Percentiles rank a stretch among this genome's conserved stretches.
phyloP scores from a whole-genome alignment of 2,888 invertebrate genomes.

The Bimastos eiseni region DNA sequence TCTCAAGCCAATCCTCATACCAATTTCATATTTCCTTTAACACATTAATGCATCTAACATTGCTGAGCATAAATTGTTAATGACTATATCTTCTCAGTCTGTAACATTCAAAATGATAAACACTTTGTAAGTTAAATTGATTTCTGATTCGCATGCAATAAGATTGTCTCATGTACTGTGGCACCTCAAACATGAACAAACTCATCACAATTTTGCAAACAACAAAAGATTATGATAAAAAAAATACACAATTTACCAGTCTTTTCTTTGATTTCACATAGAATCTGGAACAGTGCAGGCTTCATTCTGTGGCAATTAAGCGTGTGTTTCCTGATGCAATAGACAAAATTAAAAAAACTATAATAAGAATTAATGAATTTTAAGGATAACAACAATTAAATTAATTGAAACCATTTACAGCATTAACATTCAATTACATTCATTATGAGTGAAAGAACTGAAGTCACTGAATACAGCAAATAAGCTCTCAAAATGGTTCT shows the following conservation, averaged over 20 bases:
- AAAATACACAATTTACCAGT: conserved; percentile 72
- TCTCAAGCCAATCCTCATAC: too few relatives aligned
- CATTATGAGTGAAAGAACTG: too few relatives aligned
- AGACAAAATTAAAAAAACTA: not conserved
- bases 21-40: not conserved
- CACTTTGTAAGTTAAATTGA: not conserved
- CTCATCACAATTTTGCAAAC: not conserved
- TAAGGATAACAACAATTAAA: not conserved
- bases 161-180: not conserved
- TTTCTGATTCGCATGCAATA: not conserved
- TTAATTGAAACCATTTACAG: not conserved
- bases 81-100: not conserved
- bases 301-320: conserved; percentile 98
- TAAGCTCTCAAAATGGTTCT: not conserved
- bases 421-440: not conserved
- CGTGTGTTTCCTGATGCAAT: conserved; percentile 59
- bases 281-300: conserved; percentile 93
- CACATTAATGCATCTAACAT: not conserved
- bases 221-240: not conserved
- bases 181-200: not conserved
- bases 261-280: conserved; percentile 99
- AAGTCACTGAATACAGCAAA: not conserved
- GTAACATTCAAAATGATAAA: not conserved
- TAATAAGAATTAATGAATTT: not conserved
- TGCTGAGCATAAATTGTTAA: not conserved